Conservation (phyloP, 2,797 vertebrate genomes). For the Pyrocephalus nanus region DNA sequence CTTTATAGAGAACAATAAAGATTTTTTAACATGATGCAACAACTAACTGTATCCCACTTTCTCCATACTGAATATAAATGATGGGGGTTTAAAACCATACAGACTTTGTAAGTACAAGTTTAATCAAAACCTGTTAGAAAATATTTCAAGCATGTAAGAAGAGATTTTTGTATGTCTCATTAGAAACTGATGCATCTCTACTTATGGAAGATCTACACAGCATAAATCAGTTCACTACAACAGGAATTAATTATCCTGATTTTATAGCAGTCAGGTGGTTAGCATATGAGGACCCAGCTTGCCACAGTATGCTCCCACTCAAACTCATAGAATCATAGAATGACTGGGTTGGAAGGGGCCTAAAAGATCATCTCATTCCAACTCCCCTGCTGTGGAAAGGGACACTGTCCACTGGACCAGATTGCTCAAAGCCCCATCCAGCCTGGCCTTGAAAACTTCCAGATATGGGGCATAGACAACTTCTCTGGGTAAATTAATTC, state of each 20-base stretch:
- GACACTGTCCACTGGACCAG: background rate
- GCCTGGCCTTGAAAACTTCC: too few species aligned
- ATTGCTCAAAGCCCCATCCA: background rate
- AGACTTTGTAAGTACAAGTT: background rate
- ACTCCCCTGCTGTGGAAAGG: background rate
- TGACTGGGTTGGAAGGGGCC: background rate
- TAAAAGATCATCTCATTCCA: background rate
- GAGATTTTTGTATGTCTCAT: background rate
- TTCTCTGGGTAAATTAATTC: background rate
- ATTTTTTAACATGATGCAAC: background rate
- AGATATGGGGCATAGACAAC: accelerated
- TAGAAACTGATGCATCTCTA: background rate
- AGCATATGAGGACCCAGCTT: background rate
- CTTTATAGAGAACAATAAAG: background rate
- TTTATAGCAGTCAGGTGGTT: background rate
- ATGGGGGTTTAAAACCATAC: background rate
- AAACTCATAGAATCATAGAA: background rate
- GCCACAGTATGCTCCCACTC: background rate
- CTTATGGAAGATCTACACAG: background rate
- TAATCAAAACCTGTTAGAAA: background rate
- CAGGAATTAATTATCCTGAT: background rate
- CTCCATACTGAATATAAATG: background rate
- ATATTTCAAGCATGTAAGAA: background rate
- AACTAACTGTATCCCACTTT: background rate
- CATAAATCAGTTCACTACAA: background rate